Percentiles rank a stretch among this genome's conserved stretches.
These are phyloP conservation scores for Homarus americanus DNA, from an alignment of 1,140 invertebrate species.

Conservation along the genomic window DNA sequence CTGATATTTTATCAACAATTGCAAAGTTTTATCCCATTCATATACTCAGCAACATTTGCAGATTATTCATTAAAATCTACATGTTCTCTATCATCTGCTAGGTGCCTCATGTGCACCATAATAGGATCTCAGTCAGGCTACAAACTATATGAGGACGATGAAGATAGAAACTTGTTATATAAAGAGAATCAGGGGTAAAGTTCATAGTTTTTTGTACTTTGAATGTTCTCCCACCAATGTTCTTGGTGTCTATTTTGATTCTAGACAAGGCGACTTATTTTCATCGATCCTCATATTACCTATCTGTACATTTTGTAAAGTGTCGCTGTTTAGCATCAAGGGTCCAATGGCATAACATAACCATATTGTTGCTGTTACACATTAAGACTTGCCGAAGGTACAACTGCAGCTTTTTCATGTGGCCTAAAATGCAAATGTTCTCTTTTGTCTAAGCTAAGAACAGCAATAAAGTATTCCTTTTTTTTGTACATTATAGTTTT, in stretches of 20 bases:
- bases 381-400: conserved; percentile 68
- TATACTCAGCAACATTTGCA: conserved; percentile 7
- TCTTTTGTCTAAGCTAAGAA: conserved; percentile 60
- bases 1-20: not conserved
- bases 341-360: conserved; percentile 71
- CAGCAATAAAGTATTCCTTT: conserved; percentile 62
- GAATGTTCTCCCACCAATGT: conserved; percentile 52
- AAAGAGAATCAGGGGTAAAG: conserved; percentile 43
- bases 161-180: conserved; percentile 33
- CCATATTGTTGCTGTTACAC: conserved; percentile 63
- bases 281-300: conserved; percentile 37
- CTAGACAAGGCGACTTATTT: conserved; percentile 38
- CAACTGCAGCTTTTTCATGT: conserved; percentile 69
- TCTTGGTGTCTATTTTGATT: conserved; percentile 45
- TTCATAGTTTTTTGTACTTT: conserved; percentile 69
- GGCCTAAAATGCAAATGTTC: conserved; percentile 55
- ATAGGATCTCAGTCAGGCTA: conserved; percentile 61
- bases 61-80: conserved; percentile 13
- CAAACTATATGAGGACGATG: conserved; percentile 36
- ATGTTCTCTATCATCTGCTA: conserved; percentile 37
- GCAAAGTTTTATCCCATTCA: not conserved
- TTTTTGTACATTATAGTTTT: conserved; percentile 48
- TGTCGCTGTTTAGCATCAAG: conserved; percentile 71
- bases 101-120: conserved; percentile 59
- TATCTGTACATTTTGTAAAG: conserved; percentile 66